Evolutionary conservation across 2,797 vertebrate genomes (phyloP), one percentile per base, ranked within the genome.

Genomic region (Eulemur coronatus): DNA sequence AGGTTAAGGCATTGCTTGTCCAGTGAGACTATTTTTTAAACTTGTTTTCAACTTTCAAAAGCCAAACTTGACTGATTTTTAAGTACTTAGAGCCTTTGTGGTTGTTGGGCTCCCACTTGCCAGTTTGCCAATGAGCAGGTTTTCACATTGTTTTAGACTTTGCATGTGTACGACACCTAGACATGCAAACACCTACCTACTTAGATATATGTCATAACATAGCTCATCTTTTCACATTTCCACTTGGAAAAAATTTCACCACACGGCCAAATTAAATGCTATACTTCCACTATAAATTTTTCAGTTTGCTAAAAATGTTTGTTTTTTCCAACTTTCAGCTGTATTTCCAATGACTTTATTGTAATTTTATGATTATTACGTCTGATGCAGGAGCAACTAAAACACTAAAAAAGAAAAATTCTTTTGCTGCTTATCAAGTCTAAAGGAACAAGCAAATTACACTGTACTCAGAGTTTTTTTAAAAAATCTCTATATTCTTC

Each of bases 31-130:
- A 11, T 67, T 80, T 84, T 20, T 67, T 20, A 30, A 78, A 48
- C 81, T 87, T 84, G 43, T 85, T 97, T 89, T 92, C 33, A 94
- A 88, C 18, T 95, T 88, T 88, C 35, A 88, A 82, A 93, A 92
- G 57, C 18, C 22, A 86, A 75, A 63, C 50, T 35, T 79, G 57
- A 75, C 24, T 84, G 50, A 84, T 70, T 75, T 89, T 72, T 67
- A 91, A 79, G 46, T 92, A 69, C 50, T n/a, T 82, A 38, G 35
- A 63, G n/a, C 12, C 80, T 86, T 67, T 93, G 69, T 24, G 26
- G 1, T 88, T 89, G 12, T 69, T 38, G 41, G 28, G 48, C 69
- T 75, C 63, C 38, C 35, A 46, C 52, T 85, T 43, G 30, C 33
- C 35, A 41, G 24, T 93, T 80, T 76, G 14, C 75, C 38, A 69